These are phyloP conservation scores for Syngnathus scovelli DNA, from an alignment of 2,113 vertebrate species.

Conservation along the genomic window DNA sequence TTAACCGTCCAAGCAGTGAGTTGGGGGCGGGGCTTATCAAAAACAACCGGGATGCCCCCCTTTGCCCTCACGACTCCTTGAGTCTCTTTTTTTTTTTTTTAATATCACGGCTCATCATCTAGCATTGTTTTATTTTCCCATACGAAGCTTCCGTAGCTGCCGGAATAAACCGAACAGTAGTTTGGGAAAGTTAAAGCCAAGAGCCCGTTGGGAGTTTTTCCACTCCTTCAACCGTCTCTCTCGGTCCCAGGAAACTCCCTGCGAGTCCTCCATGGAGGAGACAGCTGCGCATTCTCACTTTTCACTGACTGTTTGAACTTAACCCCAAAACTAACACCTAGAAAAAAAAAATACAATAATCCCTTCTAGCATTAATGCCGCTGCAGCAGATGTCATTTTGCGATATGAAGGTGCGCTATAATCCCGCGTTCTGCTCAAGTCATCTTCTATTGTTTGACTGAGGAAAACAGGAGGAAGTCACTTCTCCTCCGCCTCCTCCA, in stretches of 20 bases:
- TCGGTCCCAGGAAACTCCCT: constrained; percentile 63
- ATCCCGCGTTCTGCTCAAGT: not conserved
- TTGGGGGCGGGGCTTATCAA: constrained; percentile 30
- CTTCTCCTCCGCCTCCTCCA: constrained; percentile 27
- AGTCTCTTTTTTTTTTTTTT: too few relatives aligned
- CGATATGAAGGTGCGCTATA: not conserved
- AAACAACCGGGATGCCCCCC: constrained; percentile 49
- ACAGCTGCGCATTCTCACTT: constrained; percentile 61
- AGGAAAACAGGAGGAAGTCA: constrained; percentile 12
- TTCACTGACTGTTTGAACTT: constrained; percentile 40
- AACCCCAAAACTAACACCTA: constrained; percentile 13
- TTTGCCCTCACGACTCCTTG: not conserved
- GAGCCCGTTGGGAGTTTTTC: constrained; percentile 48
- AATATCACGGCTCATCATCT: too few relatives aligned
- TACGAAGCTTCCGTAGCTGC: constrained; percentile 18
- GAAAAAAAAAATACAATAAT: not conserved
- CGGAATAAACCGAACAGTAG: constrained; percentile 20
- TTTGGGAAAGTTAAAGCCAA: constrained; percentile 32
- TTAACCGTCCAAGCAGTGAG: constrained; percentile 63
- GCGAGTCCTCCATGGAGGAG: constrained; percentile 29
- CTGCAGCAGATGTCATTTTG: not conserved
- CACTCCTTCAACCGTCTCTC: constrained; percentile 40
- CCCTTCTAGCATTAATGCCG: not conserved
- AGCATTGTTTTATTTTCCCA: constrained; percentile 1
- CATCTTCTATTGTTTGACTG: constrained; percentile 20